Percentiles rank a stretch among this genome's conserved stretches.
Evolutionary conservation across 2,113 vertebrate genomes (phyloP).

Genomic region (Tachysurus vachellii): DNA sequence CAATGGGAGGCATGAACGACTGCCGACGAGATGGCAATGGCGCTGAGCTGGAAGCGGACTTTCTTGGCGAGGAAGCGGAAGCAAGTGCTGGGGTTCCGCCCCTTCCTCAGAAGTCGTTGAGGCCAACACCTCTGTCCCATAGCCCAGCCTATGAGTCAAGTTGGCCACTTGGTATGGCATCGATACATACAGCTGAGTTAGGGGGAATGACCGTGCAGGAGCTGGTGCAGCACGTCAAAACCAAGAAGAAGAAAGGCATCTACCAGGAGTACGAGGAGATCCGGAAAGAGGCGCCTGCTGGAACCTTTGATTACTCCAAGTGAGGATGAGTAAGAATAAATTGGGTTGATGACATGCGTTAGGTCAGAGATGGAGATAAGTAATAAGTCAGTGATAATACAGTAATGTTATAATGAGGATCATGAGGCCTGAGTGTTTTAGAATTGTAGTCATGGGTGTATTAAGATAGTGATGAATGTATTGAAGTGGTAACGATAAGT

Average conservation of each 20-base stretch:
- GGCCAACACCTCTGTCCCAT: conserved; percentile 67
- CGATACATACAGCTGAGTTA: conserved; percentile 72
- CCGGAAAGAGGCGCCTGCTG: conserved; percentile 75
- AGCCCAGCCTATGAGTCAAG: conserved; percentile 53
- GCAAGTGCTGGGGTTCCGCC: conserved; percentile 71
- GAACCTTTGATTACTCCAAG: conserved; percentile 78
- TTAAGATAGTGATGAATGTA: no score
- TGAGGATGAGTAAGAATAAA: conserved; percentile 56
- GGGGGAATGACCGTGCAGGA: conserved; percentile 72
- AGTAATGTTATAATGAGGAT: no score
- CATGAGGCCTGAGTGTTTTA: no score
- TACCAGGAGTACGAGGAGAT: conserved; percentile 82
- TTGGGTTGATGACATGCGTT: neutral
- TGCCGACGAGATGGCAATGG: conserved; percentile 25
- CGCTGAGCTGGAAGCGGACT: conserved; percentile 47
- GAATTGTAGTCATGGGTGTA: no score
- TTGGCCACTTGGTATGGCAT: conserved; percentile 62
- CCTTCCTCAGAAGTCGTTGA: conserved; percentile 77
- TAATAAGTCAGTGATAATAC: no score
- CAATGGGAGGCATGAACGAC: conserved; percentile 26
- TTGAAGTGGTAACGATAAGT: no score
- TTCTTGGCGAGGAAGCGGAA: conserved; percentile 34
- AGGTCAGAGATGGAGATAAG: neutral
- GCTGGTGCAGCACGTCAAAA: conserved; percentile 75
- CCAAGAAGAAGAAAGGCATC: conserved; percentile 75